Evolutionary conservation across 2,113 vertebrate genomes (phyloP).

Genomic region (Aphelocoma coerulescens): DNA sequence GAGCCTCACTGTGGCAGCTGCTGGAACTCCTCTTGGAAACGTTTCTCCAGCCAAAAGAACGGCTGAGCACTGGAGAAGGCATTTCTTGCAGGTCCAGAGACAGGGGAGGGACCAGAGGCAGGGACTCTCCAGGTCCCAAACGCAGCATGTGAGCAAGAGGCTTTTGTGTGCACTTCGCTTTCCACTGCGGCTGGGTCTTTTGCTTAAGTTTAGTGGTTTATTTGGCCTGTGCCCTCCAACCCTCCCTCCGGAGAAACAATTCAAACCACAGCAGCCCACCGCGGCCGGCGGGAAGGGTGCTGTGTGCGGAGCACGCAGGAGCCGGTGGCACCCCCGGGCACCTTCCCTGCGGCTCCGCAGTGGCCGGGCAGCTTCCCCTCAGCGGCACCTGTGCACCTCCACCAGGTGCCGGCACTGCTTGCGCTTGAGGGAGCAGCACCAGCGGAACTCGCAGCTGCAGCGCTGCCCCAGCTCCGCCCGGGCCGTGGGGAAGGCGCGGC

Average conservation of each 20-base stretch:
- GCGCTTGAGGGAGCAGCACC: constrained; percentile 78
- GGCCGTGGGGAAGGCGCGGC: constrained; percentile 68
- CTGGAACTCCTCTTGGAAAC: not conserved
- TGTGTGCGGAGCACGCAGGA: not conserved
- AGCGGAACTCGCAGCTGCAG: constrained; percentile 77
- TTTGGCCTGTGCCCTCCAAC: not conserved
- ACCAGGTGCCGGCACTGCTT: constrained; percentile 74
- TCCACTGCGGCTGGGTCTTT: not conserved
- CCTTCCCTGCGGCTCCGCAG: not conserved
- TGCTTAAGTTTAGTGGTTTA: not conserved
- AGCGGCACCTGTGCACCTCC: constrained; percentile 75
- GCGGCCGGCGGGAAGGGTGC: not conserved
- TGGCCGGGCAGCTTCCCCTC: not conserved
- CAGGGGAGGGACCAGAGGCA: not conserved
- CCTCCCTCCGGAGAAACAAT: not conserved
- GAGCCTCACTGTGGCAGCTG: not conserved
- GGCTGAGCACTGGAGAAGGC: not conserved
- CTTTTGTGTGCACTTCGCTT: not conserved
- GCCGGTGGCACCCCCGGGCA: not conserved
- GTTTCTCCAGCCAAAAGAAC: not conserved
- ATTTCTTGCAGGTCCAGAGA: not conserved
- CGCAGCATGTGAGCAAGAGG: not conserved
- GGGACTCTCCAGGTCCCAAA: not conserved
- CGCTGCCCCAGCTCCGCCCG: constrained; percentile 72
- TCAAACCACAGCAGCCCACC: not conserved